Conservation (phyloP, 2,113 vertebrate species). For the Barbus barbus region DNA sequence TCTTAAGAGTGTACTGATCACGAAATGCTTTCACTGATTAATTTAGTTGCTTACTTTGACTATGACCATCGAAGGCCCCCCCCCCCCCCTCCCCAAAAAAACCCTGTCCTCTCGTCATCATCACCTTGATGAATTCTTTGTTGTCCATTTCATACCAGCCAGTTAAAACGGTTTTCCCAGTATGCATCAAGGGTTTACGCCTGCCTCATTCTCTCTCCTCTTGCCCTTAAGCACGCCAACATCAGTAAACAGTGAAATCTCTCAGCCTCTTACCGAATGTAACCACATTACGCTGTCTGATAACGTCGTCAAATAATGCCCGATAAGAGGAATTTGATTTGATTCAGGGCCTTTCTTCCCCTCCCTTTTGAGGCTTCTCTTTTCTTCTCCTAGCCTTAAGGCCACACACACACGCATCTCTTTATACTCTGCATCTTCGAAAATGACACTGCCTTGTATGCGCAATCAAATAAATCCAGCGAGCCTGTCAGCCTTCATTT, state of each 20-base stretch:
- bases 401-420: slow-evolving; percentile 45
- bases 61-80: neutral
- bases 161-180: slow-evolving; percentile 90
- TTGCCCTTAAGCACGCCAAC: slow-evolving; percentile 87
- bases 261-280: slow-evolving; percentile 88
- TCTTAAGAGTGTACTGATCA: too few relatives aligned
- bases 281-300: slow-evolving; percentile 94
- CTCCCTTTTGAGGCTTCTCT: slow-evolving; percentile 49
- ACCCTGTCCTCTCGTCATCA: neutral
- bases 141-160: slow-evolving; percentile 67
- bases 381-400: slow-evolving; percentile 44
- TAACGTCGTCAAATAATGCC: slow-evolving; percentile 98
- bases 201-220: slow-evolving; percentile 52
- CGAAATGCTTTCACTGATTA: neutral
- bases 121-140: slow-evolving; percentile 9
- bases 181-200: slow-evolving; percentile 87
- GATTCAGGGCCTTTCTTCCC: slow-evolving; percentile 77
- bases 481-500: slow-evolving; percentile 73
- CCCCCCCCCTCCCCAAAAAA: neutral
- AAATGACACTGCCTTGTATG: slow-evolving; percentile 70
- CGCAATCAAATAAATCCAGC: slow-evolving; percentile 77
- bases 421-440: slow-evolving; percentile 48
- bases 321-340: slow-evolving; percentile 99
- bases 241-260: slow-evolving; percentile 96
- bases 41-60: neutral